These are phyloP conservation scores for Theristus sp. DNA, from an alignment of 2,888 invertebrate genomes.

Conservation along the genomic window DNA sequence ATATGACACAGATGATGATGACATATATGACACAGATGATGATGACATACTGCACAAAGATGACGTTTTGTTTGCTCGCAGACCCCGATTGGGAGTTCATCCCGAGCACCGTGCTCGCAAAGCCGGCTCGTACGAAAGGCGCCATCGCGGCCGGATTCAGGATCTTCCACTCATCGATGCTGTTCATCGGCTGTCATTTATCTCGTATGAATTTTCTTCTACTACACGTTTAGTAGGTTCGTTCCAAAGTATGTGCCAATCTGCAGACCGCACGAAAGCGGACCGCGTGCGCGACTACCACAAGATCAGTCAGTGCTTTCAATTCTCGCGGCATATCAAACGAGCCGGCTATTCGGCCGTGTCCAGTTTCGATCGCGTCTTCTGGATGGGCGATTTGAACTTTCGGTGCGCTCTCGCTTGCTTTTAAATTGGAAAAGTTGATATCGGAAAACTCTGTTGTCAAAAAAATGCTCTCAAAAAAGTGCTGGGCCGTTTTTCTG, in stretches of 20 bases:
- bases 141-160: neutral
- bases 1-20: no score
- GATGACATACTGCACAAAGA: neutral
- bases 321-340: neutral
- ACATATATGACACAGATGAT: no score
- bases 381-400: slow-evolving; percentile 2
- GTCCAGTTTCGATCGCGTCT: neutral
- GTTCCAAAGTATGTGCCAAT: no score
- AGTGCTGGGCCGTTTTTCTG: no score
- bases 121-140: slow-evolving; percentile 1
- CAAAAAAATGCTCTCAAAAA: no score
- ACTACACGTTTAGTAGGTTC: neutral
- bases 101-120: neutral
- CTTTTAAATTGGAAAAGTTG: no score
- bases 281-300: neutral
- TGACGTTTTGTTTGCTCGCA: neutral
- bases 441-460: no score
- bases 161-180: neutral
- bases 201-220: neutral
- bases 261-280: neutral
- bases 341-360: neutral
- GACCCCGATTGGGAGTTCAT: neutral
- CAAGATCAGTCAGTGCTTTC: neutral
- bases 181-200: slow-evolving; percentile 1
- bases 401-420: neutral